A percentile compares a stretch with the other conserved stretches of the same genome.
phyloP scores from a whole-genome alignment of 2,113 vertebrate species.

The zebrafish (Danio rerio) region DNA sequence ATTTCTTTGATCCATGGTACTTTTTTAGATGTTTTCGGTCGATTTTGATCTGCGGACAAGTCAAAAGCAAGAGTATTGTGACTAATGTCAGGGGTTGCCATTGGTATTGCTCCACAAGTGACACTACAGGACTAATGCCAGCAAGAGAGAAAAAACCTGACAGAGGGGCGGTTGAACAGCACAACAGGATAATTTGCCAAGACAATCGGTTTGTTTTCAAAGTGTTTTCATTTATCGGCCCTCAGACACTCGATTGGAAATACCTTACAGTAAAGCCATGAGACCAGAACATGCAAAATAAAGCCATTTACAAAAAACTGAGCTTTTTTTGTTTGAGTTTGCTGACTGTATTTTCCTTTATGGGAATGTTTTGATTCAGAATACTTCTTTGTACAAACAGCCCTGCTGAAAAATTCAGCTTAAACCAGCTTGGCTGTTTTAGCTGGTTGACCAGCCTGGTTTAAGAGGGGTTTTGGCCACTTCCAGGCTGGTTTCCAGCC shows the following conservation, averaged over 20 bases:
- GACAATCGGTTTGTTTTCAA: slow-evolving; percentile 29
- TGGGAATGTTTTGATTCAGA: too few relatives aligned
- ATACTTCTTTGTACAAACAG: too few relatives aligned
- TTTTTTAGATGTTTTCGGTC: slow-evolving; percentile 5
- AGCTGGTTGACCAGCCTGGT: too few relatives aligned
- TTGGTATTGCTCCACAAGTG: slow-evolving; percentile 13
- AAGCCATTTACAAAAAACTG: neutral
- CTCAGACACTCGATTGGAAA: slow-evolving; percentile 9
- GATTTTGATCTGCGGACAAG: neutral
- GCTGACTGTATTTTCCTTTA: neutral
- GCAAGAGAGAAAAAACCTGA: neutral
- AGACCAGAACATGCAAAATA: slow-evolving; percentile 38
- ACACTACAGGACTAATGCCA: slow-evolving; percentile 18
- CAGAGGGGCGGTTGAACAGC: neutral
- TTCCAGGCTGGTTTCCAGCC: too few relatives aligned
- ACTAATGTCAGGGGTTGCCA: neutral
- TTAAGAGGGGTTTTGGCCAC: too few relatives aligned
- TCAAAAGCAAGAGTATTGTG: slow-evolving; percentile 24
- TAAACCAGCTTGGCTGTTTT: too few relatives aligned
- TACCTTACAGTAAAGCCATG: slow-evolving; percentile 31
- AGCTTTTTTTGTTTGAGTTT: neutral
- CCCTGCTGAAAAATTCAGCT: too few relatives aligned
- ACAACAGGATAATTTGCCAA: neutral
- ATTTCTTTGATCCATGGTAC: neutral
- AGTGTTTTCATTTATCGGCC: slow-evolving; percentile 13